Base-by-base conservation (phyloP, 2,797 vertebrate genomes). In the Helicolenus hilgendorfi region DNA sequence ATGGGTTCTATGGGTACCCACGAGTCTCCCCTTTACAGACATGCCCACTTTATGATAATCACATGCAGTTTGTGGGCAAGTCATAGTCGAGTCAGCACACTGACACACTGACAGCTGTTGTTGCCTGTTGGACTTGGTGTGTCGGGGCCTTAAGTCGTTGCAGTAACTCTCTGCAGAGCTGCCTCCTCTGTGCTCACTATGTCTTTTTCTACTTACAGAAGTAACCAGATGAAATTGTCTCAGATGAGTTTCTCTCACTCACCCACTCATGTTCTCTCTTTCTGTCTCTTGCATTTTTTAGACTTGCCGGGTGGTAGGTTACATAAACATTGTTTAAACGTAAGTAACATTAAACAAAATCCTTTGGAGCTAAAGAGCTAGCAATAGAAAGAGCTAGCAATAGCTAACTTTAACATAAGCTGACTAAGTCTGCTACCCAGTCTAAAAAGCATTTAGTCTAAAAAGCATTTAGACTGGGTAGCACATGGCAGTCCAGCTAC, bases 241-340 rank as follows among this genome's bases (percentile, higher is more conserved):
- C 22, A 58, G 55, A 26, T 24, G 11, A 26, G 22, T 26, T 58
- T 13, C 55, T 58, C 22, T 58, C 22, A 58, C 55, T 24, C 55
- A 58, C 55, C 55, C 55, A 58, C 22, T 58, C 55, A 58, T 58
- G 84, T 85, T 76, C 70, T 73, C 31, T 72, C 56, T 74, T 59
- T 59, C 31, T 22, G 24, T 72, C 1, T 41, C 41, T 74, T 31
- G 4, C 14, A 41, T 35, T 53, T 62, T 68, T 71, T 60, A 18
- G 22, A 55, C 33, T 53, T 72, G 26, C 55, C 3, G 2, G 36
- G 26, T 56, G 62, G 18, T 69, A 45, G 45, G 29, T 79, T 67
- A 62, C 33, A 41, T 62, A 72, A 73, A 56, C 41, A 24, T 20
- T 36, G n/a, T 62, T 58, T 33, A 33, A 60, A 59, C 24, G 41